Conservation (phyloP, 2,113 vertebrate species). For the Amblyopsis rosae region DNA sequence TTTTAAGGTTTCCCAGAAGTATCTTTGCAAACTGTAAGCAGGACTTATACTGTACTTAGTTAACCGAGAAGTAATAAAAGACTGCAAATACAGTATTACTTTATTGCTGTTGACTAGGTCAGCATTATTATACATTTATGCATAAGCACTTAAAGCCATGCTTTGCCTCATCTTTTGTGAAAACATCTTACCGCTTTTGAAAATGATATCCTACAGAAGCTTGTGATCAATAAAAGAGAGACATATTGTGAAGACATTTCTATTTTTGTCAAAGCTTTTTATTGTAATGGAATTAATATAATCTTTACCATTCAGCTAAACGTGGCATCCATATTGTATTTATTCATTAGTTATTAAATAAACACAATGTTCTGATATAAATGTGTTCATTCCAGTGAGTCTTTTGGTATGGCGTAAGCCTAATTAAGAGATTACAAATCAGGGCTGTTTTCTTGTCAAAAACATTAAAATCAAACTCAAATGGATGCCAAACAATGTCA, state of each 20-base stretch:
- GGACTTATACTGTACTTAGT: slow-evolving; percentile 70
- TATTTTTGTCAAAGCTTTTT: slow-evolving; percentile 38
- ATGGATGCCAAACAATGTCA: too few species aligned
- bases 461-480: not conserved
- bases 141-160: slow-evolving; percentile 49
- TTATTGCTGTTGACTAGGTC: slow-evolving; percentile 60
- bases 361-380: slow-evolving; percentile 56
- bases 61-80: slow-evolving; percentile 55
- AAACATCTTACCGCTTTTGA: slow-evolving; percentile 53
- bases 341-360: slow-evolving; percentile 68
- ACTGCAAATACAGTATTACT: slow-evolving; percentile 63
- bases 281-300: slow-evolving; percentile 54
- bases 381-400: slow-evolving; percentile 35
- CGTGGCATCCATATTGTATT: slow-evolving; percentile 58
- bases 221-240: slow-evolving; percentile 57
- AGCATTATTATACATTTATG: slow-evolving; percentile 55
- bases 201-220: slow-evolving; percentile 62
- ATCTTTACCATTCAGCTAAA: slow-evolving; percentile 54
- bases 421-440: slow-evolving; percentile 11
- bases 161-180: slow-evolving; percentile 61
- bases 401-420: slow-evolving; percentile 22
- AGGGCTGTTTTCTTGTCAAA: not conserved
- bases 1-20: slow-evolving; percentile 69
- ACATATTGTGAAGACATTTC: slow-evolving; percentile 54
- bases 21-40: slow-evolving; percentile 62